Percentiles rank a stretch among this genome's conserved stretches.
Evolutionary conservation across 2,888 invertebrate genomes (phyloP).

Genomic region (Tipula unca): DNA sequence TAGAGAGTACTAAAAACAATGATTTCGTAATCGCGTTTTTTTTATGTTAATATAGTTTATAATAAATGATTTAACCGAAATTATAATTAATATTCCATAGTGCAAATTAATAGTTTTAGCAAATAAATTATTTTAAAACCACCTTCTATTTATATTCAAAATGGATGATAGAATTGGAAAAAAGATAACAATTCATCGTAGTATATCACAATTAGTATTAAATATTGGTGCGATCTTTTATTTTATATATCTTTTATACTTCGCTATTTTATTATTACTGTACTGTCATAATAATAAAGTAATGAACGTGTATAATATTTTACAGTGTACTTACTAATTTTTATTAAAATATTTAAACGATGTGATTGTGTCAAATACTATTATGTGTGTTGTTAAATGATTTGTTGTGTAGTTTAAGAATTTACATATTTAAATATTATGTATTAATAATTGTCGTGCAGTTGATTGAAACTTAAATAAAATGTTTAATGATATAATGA

Average conservation of each 20-base stretch:
- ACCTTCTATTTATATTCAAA: conserved; percentile 10
- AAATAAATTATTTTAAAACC: not conserved
- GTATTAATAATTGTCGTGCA: not conserved
- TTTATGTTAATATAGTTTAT: not conserved
- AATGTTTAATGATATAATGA: not conserved
- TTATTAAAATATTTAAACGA: not conserved
- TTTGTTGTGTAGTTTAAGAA: not conserved
- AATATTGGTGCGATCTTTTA: conserved; percentile 32
- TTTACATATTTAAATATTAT: not conserved
- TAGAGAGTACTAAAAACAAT: not conserved
- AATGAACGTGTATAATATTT: not conserved
- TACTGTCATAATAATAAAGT: not conserved
- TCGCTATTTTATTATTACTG: not conserved
- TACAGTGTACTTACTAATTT: not conserved
- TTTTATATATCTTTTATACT: not conserved
- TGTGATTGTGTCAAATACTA: not conserved
- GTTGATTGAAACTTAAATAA: not conserved
- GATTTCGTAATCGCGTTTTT: not conserved
- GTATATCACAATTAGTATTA: conserved; percentile 41
- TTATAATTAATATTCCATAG: not conserved
- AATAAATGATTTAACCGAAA: not conserved
- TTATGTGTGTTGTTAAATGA: not conserved
- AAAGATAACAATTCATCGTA: conserved; percentile 31
- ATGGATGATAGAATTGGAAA: conserved; percentile 16
- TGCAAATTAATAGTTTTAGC: not conserved